These are phyloP conservation scores for Pardalotus punctatus DNA, from an alignment of 2,113 vertebrate species.

Conservation along the genomic window DNA sequence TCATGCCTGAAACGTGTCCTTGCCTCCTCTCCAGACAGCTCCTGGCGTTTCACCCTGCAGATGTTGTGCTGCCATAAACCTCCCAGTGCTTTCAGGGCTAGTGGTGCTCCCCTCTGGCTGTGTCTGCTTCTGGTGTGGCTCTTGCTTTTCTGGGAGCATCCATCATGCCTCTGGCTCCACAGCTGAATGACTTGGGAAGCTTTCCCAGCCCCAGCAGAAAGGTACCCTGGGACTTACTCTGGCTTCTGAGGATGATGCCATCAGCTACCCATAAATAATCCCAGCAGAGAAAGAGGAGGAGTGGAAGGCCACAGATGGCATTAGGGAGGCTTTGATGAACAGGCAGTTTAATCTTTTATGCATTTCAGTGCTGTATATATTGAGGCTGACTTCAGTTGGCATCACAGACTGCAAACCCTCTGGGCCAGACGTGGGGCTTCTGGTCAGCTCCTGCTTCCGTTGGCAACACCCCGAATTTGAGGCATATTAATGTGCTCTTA, in stretches of 20 bases:
- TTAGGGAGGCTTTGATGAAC: constrained; percentile 61
- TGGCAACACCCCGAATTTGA: background rate
- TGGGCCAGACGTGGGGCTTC: background rate
- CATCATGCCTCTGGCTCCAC: background rate
- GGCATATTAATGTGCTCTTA: background rate
- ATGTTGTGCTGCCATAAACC: background rate
- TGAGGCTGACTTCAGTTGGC: constrained; percentile 44
- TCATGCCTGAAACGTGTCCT: accelerated
- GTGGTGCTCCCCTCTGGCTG: background rate
- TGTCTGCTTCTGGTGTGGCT: background rate
- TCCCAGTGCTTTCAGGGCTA: background rate
- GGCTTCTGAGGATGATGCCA: constrained; percentile 55
- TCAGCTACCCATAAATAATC: constrained; percentile 63
- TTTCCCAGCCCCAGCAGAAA: constrained; percentile 12
- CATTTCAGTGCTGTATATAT: constrained; percentile 54
- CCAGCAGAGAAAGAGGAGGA: constrained; percentile 43
- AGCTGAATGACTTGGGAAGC: constrained; percentile 29
- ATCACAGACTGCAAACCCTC: background rate
- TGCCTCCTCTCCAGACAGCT: background rate
- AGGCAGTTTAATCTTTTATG: constrained; percentile 58
- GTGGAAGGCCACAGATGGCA: constrained; percentile 60
- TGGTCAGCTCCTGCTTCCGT: background rate
- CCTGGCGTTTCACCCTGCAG: background rate
- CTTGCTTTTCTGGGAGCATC: background rate
- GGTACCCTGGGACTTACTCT: constrained; percentile 31